These are phyloP conservation scores for Progne subis DNA, from an alignment of 2,113 vertebrate genomes.

Conservation along the genomic window DNA sequence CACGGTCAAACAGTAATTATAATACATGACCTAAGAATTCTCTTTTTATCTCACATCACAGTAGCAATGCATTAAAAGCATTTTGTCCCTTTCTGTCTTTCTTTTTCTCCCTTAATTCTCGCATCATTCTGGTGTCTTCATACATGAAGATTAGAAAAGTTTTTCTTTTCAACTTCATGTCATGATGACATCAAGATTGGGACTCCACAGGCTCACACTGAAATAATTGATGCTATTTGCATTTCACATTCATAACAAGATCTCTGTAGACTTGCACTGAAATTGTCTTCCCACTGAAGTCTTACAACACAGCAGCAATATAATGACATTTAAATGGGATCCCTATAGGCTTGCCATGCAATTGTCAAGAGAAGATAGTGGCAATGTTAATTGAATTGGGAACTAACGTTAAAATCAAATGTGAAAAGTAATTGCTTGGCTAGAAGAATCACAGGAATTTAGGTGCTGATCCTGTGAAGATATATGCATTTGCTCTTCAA, in stretches of 20 bases:
- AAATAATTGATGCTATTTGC: conserved; percentile 66
- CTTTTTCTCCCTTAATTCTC: neutral
- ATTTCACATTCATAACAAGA: conserved; percentile 65
- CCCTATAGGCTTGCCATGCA: conserved; percentile 52
- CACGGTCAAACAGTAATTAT: neutral
- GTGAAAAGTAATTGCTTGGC: conserved; percentile 29
- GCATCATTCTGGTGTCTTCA: neutral
- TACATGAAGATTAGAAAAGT: neutral
- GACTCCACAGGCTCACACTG: conserved; percentile 4
- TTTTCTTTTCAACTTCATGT: conserved; percentile 47
- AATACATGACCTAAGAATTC: neutral
- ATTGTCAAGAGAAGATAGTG: conserved; percentile 67
- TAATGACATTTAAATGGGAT: conserved; percentile 70
- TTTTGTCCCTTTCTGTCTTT: neutral
- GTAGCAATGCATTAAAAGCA: neutral
- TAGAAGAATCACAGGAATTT: neutral
- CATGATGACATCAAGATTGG: conserved; percentile 10
- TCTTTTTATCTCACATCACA: neutral
- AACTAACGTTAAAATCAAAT: conserved; percentile 46
- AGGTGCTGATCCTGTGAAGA: neutral
- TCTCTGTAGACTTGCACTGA: conserved; percentile 55
- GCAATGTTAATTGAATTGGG: conserved; percentile 63
- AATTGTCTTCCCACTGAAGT: conserved; percentile 63
- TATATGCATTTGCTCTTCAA: neutral
- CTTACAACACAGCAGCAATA: conserved; percentile 52